Conservation (phyloP, 2,113 vertebrate species). For the Indri indri region DNA sequence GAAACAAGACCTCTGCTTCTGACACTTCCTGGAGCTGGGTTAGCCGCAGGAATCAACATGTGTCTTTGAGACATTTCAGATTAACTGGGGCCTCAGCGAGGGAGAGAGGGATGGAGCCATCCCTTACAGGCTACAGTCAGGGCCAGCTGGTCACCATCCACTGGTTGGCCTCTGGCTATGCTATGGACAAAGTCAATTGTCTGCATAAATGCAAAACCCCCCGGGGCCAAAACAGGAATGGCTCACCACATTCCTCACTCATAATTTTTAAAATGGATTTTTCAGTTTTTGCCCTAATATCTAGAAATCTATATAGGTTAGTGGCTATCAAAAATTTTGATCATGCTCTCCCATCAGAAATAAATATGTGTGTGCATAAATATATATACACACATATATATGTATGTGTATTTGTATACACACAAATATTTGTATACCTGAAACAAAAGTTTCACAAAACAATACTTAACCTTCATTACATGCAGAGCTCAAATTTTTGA, state of each 20-base stretch:
- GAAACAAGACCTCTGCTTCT: neutral
- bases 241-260: neutral
- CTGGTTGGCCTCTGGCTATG: neutral
- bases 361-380: neutral
- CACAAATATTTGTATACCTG: neutral
- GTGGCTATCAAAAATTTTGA: neutral
- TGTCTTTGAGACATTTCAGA: neutral
- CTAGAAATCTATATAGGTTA: neutral
- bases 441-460: constrained; percentile 33
- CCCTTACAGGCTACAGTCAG: neutral
- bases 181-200: neutral
- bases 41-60: neutral
- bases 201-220: neutral
- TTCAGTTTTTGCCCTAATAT: neutral
- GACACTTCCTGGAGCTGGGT: neutral
- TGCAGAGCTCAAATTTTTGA: neutral
- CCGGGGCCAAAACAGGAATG: neutral
- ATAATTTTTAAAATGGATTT: neutral
- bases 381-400: neutral
- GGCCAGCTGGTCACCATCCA: neutral
- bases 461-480: neutral
- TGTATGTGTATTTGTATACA: neutral
- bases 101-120: neutral
- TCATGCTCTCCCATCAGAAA: constrained; percentile 10
- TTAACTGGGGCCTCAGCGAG: neutral